Conservation (phyloP, 2,888 invertebrate species). For the Drosophila buzzatii region DNA sequence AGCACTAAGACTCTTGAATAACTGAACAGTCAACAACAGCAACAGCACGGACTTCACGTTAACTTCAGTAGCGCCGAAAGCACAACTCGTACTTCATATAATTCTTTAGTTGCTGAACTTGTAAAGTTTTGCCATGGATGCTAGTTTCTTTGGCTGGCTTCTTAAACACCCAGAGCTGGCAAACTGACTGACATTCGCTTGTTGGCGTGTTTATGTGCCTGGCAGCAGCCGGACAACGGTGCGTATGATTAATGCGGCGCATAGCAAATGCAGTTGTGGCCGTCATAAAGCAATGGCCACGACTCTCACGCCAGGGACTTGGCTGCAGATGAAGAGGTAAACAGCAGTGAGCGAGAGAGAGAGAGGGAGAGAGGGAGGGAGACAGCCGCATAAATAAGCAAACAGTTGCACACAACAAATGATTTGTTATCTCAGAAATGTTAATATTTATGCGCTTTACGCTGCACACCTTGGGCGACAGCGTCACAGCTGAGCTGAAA, state of each 20-base stretch:
- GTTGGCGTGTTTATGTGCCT: slow-evolving; percentile 33
- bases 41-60: slow-evolving; percentile 41
- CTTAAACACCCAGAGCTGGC: slow-evolving; percentile 5
- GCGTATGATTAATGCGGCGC: slow-evolving; percentile 65
- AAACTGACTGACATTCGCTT: slow-evolving; percentile 31
- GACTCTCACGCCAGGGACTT: slow-evolving; percentile 7
- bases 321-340: slow-evolving; percentile 5
- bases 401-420: slow-evolving; percentile 1
- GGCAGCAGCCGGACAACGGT: slow-evolving; percentile 48
- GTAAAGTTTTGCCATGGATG: slow-evolving; percentile 52
- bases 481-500: background rate
- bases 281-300: slow-evolving; percentile 11
- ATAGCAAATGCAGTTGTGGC: slow-evolving; percentile 50
- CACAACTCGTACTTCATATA: slow-evolving; percentile 60
- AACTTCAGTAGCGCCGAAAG: slow-evolving; percentile 57
- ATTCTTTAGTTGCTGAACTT: slow-evolving; percentile 64
- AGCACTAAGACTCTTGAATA: slow-evolving; percentile 55
- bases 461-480: background rate
- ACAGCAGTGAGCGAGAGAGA: background rate
- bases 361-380: background rate
- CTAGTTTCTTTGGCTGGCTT: slow-evolving; percentile 10
- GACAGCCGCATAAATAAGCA: background rate
- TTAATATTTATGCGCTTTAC: background rate
- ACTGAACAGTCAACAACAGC: slow-evolving; percentile 29
- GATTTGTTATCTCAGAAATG: slow-evolving; percentile 10